Evolutionary conservation across 2,888 invertebrate genomes (phyloP), one percentile per base, ranked within the genome.

Genomic region (Caenorhabditis afra): DNA sequence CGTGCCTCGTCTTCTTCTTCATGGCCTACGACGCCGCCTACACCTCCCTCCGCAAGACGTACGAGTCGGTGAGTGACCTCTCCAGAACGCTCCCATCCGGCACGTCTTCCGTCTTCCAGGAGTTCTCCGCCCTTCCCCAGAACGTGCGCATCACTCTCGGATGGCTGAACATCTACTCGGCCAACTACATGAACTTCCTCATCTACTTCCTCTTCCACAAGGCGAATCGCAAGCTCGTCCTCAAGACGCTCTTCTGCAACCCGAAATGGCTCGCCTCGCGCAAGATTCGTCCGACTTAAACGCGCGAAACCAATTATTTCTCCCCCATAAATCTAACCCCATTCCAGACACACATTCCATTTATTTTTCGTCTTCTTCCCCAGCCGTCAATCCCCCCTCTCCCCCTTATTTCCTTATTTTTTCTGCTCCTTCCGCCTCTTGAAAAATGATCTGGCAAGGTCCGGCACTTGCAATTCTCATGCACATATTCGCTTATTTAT

Each of bases 201-300:
- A 62, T 71, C 22, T 71, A 71, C 41, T 71, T 71, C 16, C 14
- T 71, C 10, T 71, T 71, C 49, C 71, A 71, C 35, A 71, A 62
- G 45, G 22, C 37, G 23, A 71, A 71, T 39, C 71, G 71, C 1
- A 1, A n/a, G 0, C 55, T 71, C 16, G 22, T 71, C 7, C 12
- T 71, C 23, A 62, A 55, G 0, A 57, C 57, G 0, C 53, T 71
- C 55, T 41, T 71, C 41, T 62, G 71, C 41, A 44, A 61, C 11
- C 55, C 61, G 0, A 70, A 70, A 47, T 70, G 70, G 70, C 20
- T 71, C 11, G 62, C 62, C 23, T 39, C 53, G 1, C 47, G 47
- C 20, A 71, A 71, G 49, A 23, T 71, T 18, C 55, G 71, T 4
- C 71, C 71, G 5, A 47, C 70, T 29, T 29, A 29, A 29, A 29